Percentiles rank a stretch among this genome's conserved stretches.
Evolutionary conservation across 1,140 invertebrate species (phyloP).

Genomic region (Drosophila triauraria): DNA sequence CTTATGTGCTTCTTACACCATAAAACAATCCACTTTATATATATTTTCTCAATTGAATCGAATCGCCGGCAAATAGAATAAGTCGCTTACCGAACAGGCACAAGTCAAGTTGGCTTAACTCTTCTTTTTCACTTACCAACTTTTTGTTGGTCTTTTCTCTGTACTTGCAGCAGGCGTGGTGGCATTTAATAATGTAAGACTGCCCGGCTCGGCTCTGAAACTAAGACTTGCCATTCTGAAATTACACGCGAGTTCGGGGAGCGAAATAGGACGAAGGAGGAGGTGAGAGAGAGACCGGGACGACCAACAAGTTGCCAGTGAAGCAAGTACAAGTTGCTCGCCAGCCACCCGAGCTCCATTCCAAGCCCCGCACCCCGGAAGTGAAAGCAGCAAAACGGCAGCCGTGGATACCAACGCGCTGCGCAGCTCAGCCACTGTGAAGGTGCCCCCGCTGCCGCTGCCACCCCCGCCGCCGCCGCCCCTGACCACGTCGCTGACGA

Average conservation of each 20-base stretch:
- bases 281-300: slow-evolving; percentile 8
- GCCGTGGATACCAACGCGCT: slow-evolving; percentile 84
- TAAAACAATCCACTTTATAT: slow-evolving; percentile 17
- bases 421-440: slow-evolving; percentile 71
- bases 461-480: slow-evolving; percentile 37
- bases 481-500: slow-evolving; percentile 66
- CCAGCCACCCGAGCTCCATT: not conserved
- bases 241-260: slow-evolving; percentile 41
- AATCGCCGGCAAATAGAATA: slow-evolving; percentile 16
- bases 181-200: slow-evolving; percentile 62
- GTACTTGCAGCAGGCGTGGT: slow-evolving; percentile 42
- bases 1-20: not conserved
- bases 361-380: slow-evolving; percentile 31
- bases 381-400: slow-evolving; percentile 80
- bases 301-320: slow-evolving; percentile 54
- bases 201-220: slow-evolving; percentile 14
- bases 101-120: slow-evolving; percentile 29
- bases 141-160: slow-evolving; percentile 9
- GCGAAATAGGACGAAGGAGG: slow-evolving; percentile 8
- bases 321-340: not conserved
- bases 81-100: slow-evolving; percentile 21
- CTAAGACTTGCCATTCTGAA: slow-evolving; percentile 46
- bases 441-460: slow-evolving; percentile 49
- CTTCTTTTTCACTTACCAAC: slow-evolving; percentile 33
- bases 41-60: slow-evolving; percentile 25